Base-by-base conservation (phyloP, 2,888 invertebrate species). In the Lasioglossum zephyrum region DNA sequence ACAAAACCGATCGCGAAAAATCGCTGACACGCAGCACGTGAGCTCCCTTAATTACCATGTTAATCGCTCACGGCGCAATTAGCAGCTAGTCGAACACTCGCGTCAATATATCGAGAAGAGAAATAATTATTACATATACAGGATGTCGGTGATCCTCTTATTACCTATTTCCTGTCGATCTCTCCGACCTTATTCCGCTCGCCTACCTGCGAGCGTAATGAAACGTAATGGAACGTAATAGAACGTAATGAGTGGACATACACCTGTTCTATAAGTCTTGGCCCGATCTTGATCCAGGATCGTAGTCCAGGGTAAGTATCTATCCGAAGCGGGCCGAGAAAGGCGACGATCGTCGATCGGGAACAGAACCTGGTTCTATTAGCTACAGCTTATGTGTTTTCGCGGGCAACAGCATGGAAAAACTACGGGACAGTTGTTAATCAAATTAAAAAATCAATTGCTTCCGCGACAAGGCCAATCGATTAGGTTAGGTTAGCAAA, bases 201-300 rank as follows among this genome's bases (percentile, higher is more conserved):
- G 78, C 72, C 72, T 84, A 90, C 85, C 82, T 74, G 72, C 84
- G 76, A 81, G 84, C 83, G 74, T 88, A 90, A 90, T 88, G 89
- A 90, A 84, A 90, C 85, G 77, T 89, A 88, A 90, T 90, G 88
- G 86, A 88, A 89, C 87, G 84, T 89, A 90, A 90, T 90, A 84
- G 87, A 90, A 88, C 81, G 85, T 90, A 90, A 90, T 89, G 83
- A 81, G 78, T 87, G 80, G 87, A 90, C 83, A 82, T 82, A 81
- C 81, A 86, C 84, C 82, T 77, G 82, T 86, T 73, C 86, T 86
- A 86, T 86, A 89, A 79, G 82, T 85, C 77, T 82, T 88, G 79
- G 39, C 83, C 82, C 79, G 85, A 82, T 90, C 85, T 85, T 85
- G 83, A 77, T 73, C 79, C 60, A 31, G 73, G 53, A 49, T 73